These are phyloP conservation scores for Sphaerodactylus townsendi DNA, from an alignment of 2,113 vertebrate genomes.

Conservation along the genomic window DNA sequence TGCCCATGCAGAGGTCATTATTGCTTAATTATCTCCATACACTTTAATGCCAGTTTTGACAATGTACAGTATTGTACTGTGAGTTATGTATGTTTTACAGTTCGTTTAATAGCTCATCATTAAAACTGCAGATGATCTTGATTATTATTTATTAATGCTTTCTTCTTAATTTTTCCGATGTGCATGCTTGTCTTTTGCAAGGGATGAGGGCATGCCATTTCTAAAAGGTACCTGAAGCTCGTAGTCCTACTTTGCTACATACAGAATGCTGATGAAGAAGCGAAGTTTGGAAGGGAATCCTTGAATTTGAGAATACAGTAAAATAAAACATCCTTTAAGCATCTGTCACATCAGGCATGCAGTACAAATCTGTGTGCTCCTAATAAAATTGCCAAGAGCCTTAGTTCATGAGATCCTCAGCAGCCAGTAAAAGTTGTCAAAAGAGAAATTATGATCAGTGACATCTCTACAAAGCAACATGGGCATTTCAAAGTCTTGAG, in stretches of 20 bases:
- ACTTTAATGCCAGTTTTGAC: constrained; percentile 78
- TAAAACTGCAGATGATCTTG: constrained; percentile 72
- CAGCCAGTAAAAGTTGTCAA: neutral
- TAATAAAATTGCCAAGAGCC: neutral
- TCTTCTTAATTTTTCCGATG: constrained; percentile 56
- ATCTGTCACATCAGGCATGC: neutral
- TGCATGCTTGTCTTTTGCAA: neutral
- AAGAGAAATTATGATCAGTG: neutral
- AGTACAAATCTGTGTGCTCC: neutral
- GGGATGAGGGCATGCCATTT: constrained; percentile 22
- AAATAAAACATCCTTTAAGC: neutral
- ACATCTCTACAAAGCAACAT: neutral
- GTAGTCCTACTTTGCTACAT: neutral
- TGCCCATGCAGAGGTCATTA: constrained; percentile 73
- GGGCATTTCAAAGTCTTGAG: neutral
- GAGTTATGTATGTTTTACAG: constrained; percentile 73
- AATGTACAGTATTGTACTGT: constrained; percentile 69
- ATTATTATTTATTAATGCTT: constrained; percentile 76
- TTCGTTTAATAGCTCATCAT: constrained; percentile 73
- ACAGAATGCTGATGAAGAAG: neutral
- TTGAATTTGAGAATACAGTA: neutral
- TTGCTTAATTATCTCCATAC: constrained; percentile 75
- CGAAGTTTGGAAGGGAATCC: neutral
- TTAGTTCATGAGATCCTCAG: neutral
- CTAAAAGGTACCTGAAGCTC: neutral